These are phyloP conservation scores for Macrophya annulata DNA, from an alignment of 2,888 invertebrate species.

Conservation along the genomic window DNA sequence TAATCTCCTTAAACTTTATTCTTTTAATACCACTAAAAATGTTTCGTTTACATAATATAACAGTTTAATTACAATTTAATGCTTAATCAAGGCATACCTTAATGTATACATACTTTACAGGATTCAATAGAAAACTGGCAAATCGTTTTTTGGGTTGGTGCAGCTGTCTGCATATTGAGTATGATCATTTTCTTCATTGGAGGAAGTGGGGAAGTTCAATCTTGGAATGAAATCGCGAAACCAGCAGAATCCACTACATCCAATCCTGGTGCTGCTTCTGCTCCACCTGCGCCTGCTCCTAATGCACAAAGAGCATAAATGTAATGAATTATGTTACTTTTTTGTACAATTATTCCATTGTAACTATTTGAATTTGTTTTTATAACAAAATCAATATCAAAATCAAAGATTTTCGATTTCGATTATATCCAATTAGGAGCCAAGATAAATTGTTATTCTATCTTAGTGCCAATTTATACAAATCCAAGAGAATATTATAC, in stretches of 20 bases:
- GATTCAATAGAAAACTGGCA: slow-evolving; percentile 77
- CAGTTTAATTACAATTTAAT: slow-evolving; percentile 23
- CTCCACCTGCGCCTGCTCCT: slow-evolving; percentile 26
- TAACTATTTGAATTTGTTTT: neutral
- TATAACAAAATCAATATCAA: neutral
- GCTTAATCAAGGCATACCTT: slow-evolving; percentile 7
- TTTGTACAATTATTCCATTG: neutral
- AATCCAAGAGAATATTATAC: neutral
- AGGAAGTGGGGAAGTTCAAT: slow-evolving; percentile 77
- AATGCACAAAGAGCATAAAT: slow-evolving; percentile 29
- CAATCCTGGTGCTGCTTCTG: neutral
- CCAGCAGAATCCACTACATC: slow-evolving; percentile 31
- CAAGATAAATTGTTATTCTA: slow-evolving; percentile 21
- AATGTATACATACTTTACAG: slow-evolving; percentile 65
- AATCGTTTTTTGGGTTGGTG: slow-evolving; percentile 77
- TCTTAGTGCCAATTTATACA: slow-evolving; percentile 1
- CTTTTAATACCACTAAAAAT: neutral
- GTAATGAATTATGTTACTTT: slow-evolving; percentile 1
- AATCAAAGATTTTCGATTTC: neutral
- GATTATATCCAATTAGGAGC: neutral
- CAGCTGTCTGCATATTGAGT: slow-evolving; percentile 71
- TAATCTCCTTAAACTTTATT: slow-evolving; percentile 26
- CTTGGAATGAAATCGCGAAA: slow-evolving; percentile 74
- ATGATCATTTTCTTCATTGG: slow-evolving; percentile 77
- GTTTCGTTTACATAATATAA: neutral